Base-by-base conservation (phyloP, 2,888 invertebrate species). In the Spodoptera littoralis region DNA sequence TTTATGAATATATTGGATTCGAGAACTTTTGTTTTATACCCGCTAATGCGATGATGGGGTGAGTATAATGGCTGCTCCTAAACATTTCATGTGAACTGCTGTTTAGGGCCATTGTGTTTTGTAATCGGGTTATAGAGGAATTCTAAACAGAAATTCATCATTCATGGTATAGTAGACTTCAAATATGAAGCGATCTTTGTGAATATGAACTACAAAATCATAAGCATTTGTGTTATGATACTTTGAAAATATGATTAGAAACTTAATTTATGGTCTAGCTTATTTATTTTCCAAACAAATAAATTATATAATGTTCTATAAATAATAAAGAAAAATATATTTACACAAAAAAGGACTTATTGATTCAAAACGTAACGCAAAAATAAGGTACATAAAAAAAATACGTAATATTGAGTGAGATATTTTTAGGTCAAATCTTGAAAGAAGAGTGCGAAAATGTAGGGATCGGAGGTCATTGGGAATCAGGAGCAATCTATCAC, bases 1-100 rank as follows among this genome's bases (percentile, higher is more conserved):
- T 74, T 79, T 74, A 78, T 70, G 55, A 62, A 47, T 69, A 27
- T 72, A 76, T 80, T 80, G 74, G 66, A 56, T 69, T 64, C 42
- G 59, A 11, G 50, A 47, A 50, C 60, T 73, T 77, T 78, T 76
- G 76, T 76, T 73, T 53, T 56, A 9, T 61, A 11, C 13, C 12
- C 8, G 43, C 52, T 64, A 27, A 49, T 45, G 46, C 43, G 47
- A 65, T 50, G 13, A 50, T 46, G 41, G 36, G 30, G 9, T 61
- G 30, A 36, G 57, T 47, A 11, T 45, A 52, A 27, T 5, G 9
- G 11, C 30, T 49, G 27, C 13, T 9, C n/a, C n/a, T 18, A 1
- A 27, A 18, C n/a, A 3, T 65, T 1, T 1, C 36, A 36, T 36
- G 9, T 36, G 36, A 36, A 36, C 36, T 36, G 36, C 6, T 36